These are phyloP conservation scores for Tauraco erythrolophus DNA, from an alignment of 2,113 vertebrate genomes.

Conservation along the genomic window DNA sequence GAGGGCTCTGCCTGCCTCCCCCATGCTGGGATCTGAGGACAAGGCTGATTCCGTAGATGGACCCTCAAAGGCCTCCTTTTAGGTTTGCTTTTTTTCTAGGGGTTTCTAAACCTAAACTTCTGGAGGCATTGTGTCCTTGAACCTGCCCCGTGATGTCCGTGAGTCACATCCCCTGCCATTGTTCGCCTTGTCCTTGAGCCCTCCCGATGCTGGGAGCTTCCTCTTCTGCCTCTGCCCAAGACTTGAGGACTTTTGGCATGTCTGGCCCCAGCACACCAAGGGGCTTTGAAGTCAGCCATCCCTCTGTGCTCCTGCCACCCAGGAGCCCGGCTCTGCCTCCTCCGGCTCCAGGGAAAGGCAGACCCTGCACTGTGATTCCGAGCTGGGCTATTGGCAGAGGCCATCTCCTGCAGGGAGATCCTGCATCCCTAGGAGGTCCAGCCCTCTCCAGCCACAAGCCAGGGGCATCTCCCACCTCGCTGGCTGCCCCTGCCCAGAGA, in stretches of 20 bases:
- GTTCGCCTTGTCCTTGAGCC: slow-evolving; percentile 12
- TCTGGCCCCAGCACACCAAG: background rate
- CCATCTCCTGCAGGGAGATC: background rate
- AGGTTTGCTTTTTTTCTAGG: background rate
- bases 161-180: slow-evolving; percentile 73
- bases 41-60: background rate
- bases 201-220: slow-evolving; percentile 68
- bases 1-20: background rate
- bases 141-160: slow-evolving; percentile 1
- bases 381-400: background rate
- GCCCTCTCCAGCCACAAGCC: background rate
- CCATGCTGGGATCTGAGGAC: slow-evolving; percentile 29
- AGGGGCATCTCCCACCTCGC: background rate
- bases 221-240: slow-evolving; percentile 44
- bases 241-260: background rate
- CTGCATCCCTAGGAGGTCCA: background rate
- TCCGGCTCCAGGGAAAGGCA: background rate
- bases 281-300: background rate
- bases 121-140: slow-evolving; percentile 60
- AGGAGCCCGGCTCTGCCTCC: background rate
- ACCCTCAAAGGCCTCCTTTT: slow-evolving; percentile 11
- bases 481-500: background rate
- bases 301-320: background rate
- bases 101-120: slow-evolving; percentile 42
- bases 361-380: rapidly evolving